These are phyloP conservation scores for Antheraea pernyi DNA, from an alignment of 1,140 invertebrate species.

Conservation along the genomic window DNA sequence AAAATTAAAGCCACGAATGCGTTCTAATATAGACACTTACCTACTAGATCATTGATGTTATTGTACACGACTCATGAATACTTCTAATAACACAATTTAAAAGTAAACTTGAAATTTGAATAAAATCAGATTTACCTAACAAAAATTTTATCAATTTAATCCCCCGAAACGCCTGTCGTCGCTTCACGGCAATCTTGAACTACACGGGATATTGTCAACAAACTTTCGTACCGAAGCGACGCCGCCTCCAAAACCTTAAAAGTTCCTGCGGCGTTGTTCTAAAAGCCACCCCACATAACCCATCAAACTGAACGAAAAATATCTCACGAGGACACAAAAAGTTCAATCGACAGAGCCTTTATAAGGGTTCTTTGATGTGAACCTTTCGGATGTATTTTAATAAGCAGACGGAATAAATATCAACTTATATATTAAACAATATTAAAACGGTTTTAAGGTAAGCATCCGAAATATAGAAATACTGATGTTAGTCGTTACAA, in stretches of 20 bases:
- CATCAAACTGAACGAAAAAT: conserved; percentile 26
- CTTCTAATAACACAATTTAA: too few species aligned
- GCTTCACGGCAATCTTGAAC: conserved; percentile 9
- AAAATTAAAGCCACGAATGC: too few species aligned
- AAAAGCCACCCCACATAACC: conserved; percentile 25
- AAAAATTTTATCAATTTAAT: conserved; percentile 1
- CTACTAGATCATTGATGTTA: too few species aligned
- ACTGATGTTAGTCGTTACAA: neutral
- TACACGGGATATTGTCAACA: conserved; percentile 8
- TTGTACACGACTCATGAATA: too few species aligned
- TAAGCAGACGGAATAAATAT: neutral
- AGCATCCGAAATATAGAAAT: neutral
- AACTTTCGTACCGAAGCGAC: conserved; percentile 13
- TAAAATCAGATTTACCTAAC: neutral
- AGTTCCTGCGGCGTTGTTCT: conserved; percentile 23
- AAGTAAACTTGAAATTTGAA: too few species aligned
- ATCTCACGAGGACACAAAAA: conserved; percentile 20
- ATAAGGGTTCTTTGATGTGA: conserved; percentile 22
- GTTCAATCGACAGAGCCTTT: conserved; percentile 20
- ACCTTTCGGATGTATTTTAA: conserved; percentile 17
- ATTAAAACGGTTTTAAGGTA: neutral
- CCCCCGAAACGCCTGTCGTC: neutral
- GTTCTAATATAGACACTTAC: too few species aligned
- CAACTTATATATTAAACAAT: neutral
- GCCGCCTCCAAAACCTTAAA: conserved; percentile 24